phyloP scores from a whole-genome alignment of 2,797 vertebrate genomes.

The Chrysocyon brachyurus region DNA sequence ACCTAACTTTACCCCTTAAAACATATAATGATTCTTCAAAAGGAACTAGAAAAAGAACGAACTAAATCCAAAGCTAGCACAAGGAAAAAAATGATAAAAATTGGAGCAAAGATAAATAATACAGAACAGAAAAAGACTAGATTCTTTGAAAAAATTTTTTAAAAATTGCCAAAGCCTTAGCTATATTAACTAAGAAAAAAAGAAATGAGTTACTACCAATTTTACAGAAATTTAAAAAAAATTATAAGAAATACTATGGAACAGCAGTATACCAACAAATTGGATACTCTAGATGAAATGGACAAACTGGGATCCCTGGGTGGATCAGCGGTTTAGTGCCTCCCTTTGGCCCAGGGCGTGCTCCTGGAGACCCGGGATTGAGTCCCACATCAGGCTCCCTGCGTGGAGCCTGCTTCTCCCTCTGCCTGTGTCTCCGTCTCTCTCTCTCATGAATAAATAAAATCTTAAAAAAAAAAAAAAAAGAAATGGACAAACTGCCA shows the following conservation, averaged over 20 bases:
- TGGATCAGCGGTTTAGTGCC: no score
- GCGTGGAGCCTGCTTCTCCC: no score
- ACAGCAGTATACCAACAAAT: background rate
- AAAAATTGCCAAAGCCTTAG: background rate
- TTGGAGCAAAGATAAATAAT: background rate
- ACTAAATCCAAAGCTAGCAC: background rate
- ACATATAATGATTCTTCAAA: no score
- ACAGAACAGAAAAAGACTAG: constrained; percentile 8
- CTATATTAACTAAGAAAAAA: constrained; percentile 35
- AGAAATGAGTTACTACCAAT: background rate
- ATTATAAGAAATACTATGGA: background rate
- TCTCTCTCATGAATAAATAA: no score
- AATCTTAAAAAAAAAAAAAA: no score
- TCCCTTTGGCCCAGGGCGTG: no score
- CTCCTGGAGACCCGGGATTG: no score
- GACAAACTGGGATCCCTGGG: background rate
- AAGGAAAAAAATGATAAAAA: constrained; percentile 10
- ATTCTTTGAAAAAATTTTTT: background rate
- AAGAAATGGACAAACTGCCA: background rate
- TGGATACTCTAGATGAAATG: background rate
- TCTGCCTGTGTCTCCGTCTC: no score
- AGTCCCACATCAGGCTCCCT: no score
- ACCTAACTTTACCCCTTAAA: background rate
- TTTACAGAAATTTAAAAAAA: constrained; percentile 21
- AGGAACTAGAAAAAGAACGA: background rate